phyloP scores from a whole-genome alignment of 1,140 invertebrate species.

The Luehdorfia chinensis region DNA sequence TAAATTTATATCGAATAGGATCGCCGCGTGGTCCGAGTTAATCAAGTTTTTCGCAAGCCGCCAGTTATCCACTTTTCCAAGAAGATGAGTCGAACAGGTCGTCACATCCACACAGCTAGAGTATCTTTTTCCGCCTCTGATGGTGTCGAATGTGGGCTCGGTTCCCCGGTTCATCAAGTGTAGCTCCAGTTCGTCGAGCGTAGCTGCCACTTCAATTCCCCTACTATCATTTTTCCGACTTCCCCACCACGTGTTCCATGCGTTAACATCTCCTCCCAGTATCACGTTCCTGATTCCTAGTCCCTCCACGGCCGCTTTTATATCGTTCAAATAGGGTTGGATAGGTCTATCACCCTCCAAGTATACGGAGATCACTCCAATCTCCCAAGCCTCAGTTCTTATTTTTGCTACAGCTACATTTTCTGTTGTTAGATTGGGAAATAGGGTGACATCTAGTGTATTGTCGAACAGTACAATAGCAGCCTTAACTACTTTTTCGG shows the following conservation, averaged over 20 bases:
- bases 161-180: neutral
- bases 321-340: neutral
- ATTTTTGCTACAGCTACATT: constrained; percentile 8
- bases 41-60: neutral
- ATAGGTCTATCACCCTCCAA: neutral
- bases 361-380: neutral
- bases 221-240: neutral
- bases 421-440: neutral
- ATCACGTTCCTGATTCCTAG: neutral
- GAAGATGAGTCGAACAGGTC: neutral
- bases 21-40: constrained; percentile 14
- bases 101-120: neutral
- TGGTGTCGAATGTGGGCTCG: neutral
- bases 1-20: no score
- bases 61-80: constrained; percentile 6
- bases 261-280: neutral
- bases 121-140: neutral
- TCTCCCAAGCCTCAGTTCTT: constrained; percentile 7
- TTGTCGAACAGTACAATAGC: neutral
- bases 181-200: neutral
- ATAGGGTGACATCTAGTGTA: neutral
- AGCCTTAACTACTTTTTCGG: neutral
- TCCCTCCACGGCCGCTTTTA: neutral
- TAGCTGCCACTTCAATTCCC: neutral
- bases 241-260: constrained; percentile 1